These are phyloP conservation scores for Melipona beecheii DNA, from an alignment of 2,888 invertebrate genomes.

Conservation along the genomic window DNA sequence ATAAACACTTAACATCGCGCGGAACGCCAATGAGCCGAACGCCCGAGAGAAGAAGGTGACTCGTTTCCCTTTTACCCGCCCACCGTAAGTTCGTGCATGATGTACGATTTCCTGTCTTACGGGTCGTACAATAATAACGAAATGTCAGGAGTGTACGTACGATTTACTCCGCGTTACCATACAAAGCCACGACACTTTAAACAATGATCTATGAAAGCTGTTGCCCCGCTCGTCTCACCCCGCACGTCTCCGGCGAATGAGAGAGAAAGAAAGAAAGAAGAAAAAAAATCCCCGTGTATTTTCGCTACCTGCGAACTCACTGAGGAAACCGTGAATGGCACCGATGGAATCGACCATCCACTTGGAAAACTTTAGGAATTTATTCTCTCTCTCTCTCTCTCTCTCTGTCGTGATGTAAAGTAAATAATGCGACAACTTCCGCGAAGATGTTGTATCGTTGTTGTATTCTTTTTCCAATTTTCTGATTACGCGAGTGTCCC, in stretches of 20 bases:
- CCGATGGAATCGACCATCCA: slow-evolving; percentile 19
- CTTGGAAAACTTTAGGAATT: slow-evolving; percentile 17
- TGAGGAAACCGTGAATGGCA: slow-evolving; percentile 32
- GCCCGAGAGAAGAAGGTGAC: slow-evolving; percentile 66
- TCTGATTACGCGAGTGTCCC: not conserved
- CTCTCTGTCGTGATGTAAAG: not conserved
- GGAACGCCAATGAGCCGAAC: slow-evolving; percentile 67
- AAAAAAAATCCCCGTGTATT: slow-evolving; percentile 15
- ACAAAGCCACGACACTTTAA: slow-evolving; percentile 68
- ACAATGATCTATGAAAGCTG: slow-evolving; percentile 68
- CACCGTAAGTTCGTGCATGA: slow-evolving; percentile 72
- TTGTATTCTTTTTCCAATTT: not conserved
- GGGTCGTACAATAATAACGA: slow-evolving; percentile 72
- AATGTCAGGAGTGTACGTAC: slow-evolving; percentile 73
- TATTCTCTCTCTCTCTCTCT: not conserved
- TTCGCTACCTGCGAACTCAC: slow-evolving; percentile 49
- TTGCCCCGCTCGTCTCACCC: slow-evolving; percentile 4
- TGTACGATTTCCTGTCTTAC: slow-evolving; percentile 74
- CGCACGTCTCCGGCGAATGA: not conserved
- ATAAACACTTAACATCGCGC: slow-evolving; percentile 62
- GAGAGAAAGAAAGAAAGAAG: not conserved
- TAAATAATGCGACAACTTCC: not conserved
- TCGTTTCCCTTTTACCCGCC: slow-evolving; percentile 74
- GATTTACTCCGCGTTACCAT: slow-evolving; percentile 72
- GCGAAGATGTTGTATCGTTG: not conserved